Conservation (phyloP, 2,888 invertebrate species). For the Cephus pulcher region DNA sequence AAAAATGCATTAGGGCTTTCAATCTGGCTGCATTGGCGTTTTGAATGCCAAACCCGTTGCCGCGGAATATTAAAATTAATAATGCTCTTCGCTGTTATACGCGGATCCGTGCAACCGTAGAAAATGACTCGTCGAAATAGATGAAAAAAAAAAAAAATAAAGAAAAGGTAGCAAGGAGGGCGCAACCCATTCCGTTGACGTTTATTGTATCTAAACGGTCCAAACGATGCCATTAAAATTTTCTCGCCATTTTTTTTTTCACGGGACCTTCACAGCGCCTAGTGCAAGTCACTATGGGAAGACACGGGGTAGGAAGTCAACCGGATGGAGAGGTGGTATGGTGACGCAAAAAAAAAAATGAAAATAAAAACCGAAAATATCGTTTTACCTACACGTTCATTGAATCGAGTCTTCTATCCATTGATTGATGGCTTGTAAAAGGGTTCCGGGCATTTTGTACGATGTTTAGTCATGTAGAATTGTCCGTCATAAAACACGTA, state of each 20-base stretch:
- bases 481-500: slow-evolving; percentile 20
- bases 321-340: slow-evolving; percentile 21
- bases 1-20: slow-evolving; percentile 13
- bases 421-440: slow-evolving; percentile 63
- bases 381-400: slow-evolving; percentile 7
- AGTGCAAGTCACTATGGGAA: slow-evolving; percentile 60
- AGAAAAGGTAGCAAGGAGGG: slow-evolving; percentile 45
- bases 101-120: slow-evolving; percentile 36
- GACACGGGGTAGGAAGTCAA: slow-evolving; percentile 25
- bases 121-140: slow-evolving; percentile 57
- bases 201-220: slow-evolving; percentile 63
- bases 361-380: slow-evolving; percentile 24
- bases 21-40: neutral
- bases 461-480: slow-evolving; percentile 58
- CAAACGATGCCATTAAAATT: slow-evolving; percentile 58
- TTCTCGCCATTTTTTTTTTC: slow-evolving; percentile 40
- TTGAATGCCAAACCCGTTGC: slow-evolving; percentile 7
- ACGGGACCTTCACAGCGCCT: slow-evolving; percentile 16
- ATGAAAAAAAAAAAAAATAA: slow-evolving; percentile 31
- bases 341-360: slow-evolving; percentile 20
- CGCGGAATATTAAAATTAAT: slow-evolving; percentile 31
- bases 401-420: slow-evolving; percentile 41
- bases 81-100: slow-evolving; percentile 39
- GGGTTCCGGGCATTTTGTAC: slow-evolving; percentile 49
- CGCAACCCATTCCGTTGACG: slow-evolving; percentile 57